phyloP scores from a whole-genome alignment of 2,113 vertebrate species.

The Thinocorus orbignyianus region DNA sequence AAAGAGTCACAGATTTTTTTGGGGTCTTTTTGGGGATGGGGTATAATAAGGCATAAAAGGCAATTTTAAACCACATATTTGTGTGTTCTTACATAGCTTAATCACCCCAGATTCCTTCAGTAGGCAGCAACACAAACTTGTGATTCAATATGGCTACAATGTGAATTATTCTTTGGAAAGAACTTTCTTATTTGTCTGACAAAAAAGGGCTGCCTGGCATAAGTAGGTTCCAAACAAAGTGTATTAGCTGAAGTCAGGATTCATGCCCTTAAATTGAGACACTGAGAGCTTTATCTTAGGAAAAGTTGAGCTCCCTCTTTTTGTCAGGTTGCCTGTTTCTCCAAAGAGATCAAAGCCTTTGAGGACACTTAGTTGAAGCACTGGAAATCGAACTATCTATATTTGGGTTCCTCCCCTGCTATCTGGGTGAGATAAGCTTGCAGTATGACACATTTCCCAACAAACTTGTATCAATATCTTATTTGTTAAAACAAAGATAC shows the following conservation, averaged over 20 bases:
- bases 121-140: neutral
- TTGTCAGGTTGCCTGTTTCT: neutral
- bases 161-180: neutral
- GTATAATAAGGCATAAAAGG: neutral
- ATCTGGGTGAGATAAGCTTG: neutral
- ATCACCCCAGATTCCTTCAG: neutral
- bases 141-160: neutral
- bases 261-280: neutral
- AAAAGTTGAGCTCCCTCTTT: neutral
- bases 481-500: neutral
- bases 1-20: neutral
- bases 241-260: neutral
- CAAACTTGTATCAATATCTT: neutral
- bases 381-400: neutral
- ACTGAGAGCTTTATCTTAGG: neutral
- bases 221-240: neutral
- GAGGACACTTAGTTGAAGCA: neutral
- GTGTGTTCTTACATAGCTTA: neutral
- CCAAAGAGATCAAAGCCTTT: neutral
- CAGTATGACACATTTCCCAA: neutral
- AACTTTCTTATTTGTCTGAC: neutral
- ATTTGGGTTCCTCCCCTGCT: neutral
- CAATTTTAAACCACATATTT: neutral
- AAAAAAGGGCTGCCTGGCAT: neutral
- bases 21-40: fast-evolving